Conservation (phyloP, 2,113 vertebrate genomes). For the Tachysurus fulvidraco region DNA sequence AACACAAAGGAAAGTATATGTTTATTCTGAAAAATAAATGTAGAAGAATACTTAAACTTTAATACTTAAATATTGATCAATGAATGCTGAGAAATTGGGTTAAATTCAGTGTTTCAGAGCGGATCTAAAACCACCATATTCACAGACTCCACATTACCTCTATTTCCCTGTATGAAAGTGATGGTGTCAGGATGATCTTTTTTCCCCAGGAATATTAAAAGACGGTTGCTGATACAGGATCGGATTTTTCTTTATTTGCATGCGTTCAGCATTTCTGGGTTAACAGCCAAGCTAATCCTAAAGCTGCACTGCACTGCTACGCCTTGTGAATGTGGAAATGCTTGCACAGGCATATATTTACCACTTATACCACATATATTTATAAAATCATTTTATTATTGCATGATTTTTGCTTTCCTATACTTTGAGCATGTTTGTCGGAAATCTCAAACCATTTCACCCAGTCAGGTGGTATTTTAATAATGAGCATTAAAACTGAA, state of each 20-base stretch:
- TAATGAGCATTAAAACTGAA: neutral
- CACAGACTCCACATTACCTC: neutral
- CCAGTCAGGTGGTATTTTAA: neutral
- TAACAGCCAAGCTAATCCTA: constrained; percentile 24
- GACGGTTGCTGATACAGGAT: neutral
- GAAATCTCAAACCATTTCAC: neutral
- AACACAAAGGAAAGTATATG: too few species aligned
- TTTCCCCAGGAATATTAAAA: neutral
- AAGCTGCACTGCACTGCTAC: constrained; percentile 25
- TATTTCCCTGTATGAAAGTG: neutral
- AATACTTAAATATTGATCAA: neutral
- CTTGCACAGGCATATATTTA: constrained; percentile 9
- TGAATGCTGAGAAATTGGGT: neutral
- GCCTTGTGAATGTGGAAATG: constrained; percentile 18
- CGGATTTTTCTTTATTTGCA: constrained; percentile 21
- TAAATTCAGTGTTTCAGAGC: neutral
- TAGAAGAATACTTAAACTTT: too few species aligned
- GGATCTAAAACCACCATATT: neutral
- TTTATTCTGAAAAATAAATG: neutral
- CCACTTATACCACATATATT: neutral
- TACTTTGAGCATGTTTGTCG: neutral
- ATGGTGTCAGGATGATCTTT: neutral
- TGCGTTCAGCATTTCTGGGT: constrained; percentile 20
- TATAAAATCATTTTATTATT: neutral
- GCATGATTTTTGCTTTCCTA: neutral